These are phyloP conservation scores for Aricia agestis DNA, from an alignment of 1,140 invertebrate genomes.

Conservation along the genomic window DNA sequence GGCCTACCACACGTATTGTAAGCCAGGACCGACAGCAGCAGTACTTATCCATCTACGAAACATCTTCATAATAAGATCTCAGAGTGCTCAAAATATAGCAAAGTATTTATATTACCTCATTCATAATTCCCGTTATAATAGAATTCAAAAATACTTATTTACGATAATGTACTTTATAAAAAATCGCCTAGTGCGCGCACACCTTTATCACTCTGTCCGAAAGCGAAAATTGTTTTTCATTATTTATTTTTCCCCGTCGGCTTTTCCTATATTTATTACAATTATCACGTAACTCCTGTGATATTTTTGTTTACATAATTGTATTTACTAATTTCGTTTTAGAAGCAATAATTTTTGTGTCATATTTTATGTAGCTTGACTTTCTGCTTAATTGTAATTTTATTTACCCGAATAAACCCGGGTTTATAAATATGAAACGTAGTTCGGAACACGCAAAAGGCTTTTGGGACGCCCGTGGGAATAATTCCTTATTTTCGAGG, in stretches of 20 bases:
- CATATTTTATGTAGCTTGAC: neutral
- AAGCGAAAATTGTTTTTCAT: constrained; percentile 17
- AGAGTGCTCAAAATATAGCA: too few relatives aligned
- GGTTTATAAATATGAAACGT: neutral
- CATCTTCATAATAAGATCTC: too few relatives aligned
- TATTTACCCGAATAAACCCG: neutral
- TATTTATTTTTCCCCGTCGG: constrained; percentile 9
- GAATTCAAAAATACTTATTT: too few relatives aligned
- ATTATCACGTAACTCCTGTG: constrained; percentile 7
- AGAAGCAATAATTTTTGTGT: constrained; percentile 10
- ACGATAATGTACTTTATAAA: too few relatives aligned
- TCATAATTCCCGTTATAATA: too few relatives aligned
- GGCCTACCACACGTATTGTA: too few relatives aligned
- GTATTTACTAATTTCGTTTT: constrained; percentile 4
- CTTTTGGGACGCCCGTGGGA: neutral
- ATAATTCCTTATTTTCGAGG: neutral
- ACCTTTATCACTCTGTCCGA: constrained; percentile 7
- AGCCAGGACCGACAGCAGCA: too few relatives aligned
- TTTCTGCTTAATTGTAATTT: neutral
- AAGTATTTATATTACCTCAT: too few relatives aligned
- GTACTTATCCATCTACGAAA: too few relatives aligned
- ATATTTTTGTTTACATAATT: constrained; percentile 6
- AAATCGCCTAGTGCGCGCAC: neutral
- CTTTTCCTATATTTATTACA: constrained; percentile 14
- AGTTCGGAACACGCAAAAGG: neutral